phyloP scores from a whole-genome alignment of 2,797 vertebrate species.

The Pangasius krempfi region DNA sequence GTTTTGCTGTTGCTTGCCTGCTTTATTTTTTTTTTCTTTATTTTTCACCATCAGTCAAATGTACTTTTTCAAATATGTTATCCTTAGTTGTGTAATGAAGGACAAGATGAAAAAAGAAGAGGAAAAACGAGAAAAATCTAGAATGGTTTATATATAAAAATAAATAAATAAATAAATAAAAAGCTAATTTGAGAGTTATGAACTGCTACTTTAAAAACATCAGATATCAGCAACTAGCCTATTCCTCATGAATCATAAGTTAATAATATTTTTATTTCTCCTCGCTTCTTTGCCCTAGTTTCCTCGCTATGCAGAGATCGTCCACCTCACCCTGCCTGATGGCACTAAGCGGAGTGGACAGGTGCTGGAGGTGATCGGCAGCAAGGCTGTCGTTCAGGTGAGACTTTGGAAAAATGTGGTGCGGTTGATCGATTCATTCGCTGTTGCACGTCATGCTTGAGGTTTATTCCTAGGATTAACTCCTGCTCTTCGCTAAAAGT shows the following conservation, averaged over 20 bases:
- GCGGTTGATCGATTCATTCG: not conserved
- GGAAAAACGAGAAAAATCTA: not conserved
- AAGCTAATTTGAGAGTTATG: not conserved
- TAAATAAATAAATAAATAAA: too few species aligned
- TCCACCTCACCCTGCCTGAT: constrained; percentile 81
- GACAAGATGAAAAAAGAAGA: not conserved
- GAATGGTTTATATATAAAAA: too few species aligned
- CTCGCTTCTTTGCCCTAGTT: constrained; percentile 68
- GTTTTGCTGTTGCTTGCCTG: not conserved
- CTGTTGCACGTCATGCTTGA: not conserved
- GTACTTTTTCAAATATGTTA: not conserved
- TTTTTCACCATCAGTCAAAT: not conserved
- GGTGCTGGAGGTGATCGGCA: constrained; percentile 82
- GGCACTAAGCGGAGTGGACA: constrained; percentile 81
- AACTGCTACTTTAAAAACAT: not conserved
- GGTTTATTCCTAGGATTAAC: not conserved
- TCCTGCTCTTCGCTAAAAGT: not conserved
- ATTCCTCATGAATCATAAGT: not conserved
- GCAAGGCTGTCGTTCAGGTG: constrained; percentile 82
- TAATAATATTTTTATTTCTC: not conserved
- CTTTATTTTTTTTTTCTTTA: too few species aligned
- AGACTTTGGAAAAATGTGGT: constrained; percentile 16
- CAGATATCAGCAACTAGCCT: not conserved
- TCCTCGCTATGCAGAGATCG: constrained; percentile 82
- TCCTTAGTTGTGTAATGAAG: not conserved